These are phyloP conservation scores for Xenopus laevis DNA, from an alignment of 2,113 vertebrate genomes.

Conservation along the genomic window DNA sequence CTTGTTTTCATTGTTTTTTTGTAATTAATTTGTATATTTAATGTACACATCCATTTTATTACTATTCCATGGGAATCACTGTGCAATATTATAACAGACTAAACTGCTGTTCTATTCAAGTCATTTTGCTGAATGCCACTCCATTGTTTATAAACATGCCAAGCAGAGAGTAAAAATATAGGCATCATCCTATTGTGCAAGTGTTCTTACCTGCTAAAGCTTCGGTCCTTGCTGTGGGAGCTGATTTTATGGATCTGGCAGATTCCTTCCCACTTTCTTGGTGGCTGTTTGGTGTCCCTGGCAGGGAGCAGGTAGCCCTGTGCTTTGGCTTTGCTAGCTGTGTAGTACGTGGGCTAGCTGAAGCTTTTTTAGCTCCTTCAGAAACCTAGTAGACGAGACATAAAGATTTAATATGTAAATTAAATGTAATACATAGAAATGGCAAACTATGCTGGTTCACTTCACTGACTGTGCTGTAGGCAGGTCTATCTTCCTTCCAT, in stretches of 20 bases:
- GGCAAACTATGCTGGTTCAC: neutral
- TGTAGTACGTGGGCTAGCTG: conserved; percentile 43
- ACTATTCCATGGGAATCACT: too few relatives aligned
- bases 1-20: too few relatives aligned
- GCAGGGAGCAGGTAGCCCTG: neutral
- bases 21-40: too few relatives aligned
- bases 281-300: conserved; percentile 39
- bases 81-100: too few relatives aligned
- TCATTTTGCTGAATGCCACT: too few relatives aligned
- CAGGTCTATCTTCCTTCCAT: conserved; percentile 46
- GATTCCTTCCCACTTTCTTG: neutral
- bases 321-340: conserved; percentile 47
- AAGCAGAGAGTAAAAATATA: too few relatives aligned
- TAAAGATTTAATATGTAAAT: neutral
- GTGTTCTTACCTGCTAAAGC: conserved; percentile 18
- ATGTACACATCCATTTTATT: too few relatives aligned
- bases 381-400: conserved; percentile 42
- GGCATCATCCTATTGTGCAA: too few relatives aligned
- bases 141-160: too few relatives aligned
- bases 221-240: conserved; percentile 7
- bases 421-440: neutral
- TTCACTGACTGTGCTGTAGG: conserved; percentile 41
- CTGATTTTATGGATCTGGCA: conserved; percentile 33
- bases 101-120: too few relatives aligned
- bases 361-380: conserved; percentile 46